Conservation (phyloP, 2,888 invertebrate species). For the Noctuana brunneofusca region DNA sequence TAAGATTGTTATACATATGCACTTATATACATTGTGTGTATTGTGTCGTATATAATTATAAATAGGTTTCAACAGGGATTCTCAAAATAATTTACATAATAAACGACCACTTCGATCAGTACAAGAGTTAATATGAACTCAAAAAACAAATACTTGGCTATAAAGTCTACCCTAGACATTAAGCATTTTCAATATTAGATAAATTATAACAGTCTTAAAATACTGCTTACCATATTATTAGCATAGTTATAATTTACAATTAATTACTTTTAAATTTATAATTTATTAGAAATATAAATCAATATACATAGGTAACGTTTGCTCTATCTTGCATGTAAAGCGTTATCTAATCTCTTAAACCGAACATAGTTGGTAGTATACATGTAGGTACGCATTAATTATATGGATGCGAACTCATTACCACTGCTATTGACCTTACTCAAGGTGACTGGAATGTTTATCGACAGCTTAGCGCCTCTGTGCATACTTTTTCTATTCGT, state of each 20-base stretch:
- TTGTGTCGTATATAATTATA: no score
- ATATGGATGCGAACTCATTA: conserved; percentile 49
- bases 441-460: conserved; percentile 66
- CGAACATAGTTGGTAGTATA: conserved; percentile 34
- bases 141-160: no score
- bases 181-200: no score
- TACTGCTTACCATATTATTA: no score
- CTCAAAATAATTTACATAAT: no score
- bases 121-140: no score
- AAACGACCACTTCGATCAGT: no score
- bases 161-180: no score
- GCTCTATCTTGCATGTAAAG: conserved; percentile 45
- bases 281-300: conserved; percentile 51
- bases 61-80: no score
- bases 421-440: conserved; percentile 58
- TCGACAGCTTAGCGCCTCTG: conserved; percentile 60
- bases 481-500: conserved; percentile 42
- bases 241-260: no score
- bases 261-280: neutral
- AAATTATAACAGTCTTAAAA: no score
- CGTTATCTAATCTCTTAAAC: conserved; percentile 46
- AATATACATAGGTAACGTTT: no score
- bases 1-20: neutral
- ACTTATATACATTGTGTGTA: neutral
- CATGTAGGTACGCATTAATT: conserved; percentile 38